These are phyloP conservation scores for Rhombomys opimus DNA, from an alignment of 2,113 vertebrate genomes.

Conservation along the genomic window DNA sequence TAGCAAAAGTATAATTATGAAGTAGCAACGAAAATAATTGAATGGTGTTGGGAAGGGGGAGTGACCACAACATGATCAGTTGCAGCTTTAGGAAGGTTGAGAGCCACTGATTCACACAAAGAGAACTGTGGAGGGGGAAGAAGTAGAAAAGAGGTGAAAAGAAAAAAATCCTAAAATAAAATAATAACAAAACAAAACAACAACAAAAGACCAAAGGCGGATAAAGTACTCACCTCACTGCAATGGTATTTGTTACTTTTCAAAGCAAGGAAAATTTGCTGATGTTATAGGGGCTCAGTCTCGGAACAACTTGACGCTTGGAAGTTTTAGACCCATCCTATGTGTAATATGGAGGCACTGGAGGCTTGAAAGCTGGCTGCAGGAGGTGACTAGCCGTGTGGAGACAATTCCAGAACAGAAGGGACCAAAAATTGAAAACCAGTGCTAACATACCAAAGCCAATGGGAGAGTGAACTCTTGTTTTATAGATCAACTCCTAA, in stretches of 20 bases:
- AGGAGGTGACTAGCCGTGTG: neutral
- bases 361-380: neutral
- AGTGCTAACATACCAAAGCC: neutral
- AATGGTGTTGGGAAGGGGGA: neutral
- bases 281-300: neutral
- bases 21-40: neutral
- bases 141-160: neutral
- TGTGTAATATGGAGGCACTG: neutral
- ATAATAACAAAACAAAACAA: neutral
- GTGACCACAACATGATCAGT: neutral
- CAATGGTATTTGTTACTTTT: neutral
- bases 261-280: neutral
- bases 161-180: neutral
- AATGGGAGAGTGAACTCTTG: neutral
- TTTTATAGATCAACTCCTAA: neutral
- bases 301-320: neutral
- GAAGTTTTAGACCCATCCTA: neutral
- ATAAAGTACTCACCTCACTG: neutral
- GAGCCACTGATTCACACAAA: constrained; percentile 38
- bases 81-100: neutral
- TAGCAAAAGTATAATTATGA: neutral
- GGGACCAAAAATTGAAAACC: neutral
- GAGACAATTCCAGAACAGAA: neutral
- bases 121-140: neutral
- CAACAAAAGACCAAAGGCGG: neutral